Evolutionary conservation across 2,797 vertebrate genomes (phyloP), one percentile per base, ranked within the genome.

Genomic region (Chrosomus eos): DNA sequence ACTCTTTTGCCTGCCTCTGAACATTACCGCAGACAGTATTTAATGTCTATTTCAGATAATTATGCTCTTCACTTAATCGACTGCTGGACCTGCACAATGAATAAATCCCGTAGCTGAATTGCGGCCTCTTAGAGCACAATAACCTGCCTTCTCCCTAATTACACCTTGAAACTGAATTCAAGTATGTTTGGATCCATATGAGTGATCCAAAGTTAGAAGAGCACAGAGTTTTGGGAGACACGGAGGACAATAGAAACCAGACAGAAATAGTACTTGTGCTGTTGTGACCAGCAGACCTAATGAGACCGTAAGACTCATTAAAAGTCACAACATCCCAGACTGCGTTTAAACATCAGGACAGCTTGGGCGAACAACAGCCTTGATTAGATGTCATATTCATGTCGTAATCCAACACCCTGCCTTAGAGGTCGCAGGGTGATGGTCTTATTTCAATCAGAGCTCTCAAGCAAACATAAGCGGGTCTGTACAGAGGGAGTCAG

Each of bases 61-160:
- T 94, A 94, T 94, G 87, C 91, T 93, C 92, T 93, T 86, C 89
- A 83, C 93, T 85, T 85, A 88, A 94, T 93, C 94, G 96, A 96
- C 95, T 95, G 93, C 92, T 90, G 90, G 90, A 90, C 90, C 93
- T 94, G 93, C 95, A 95, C 94, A 94, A 94, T 93, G 92, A 93
- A 92, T 91, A 94, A 94, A 95, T 93, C 94, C 93, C 93, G 36
- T 82, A 16, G 64, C 92, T 93, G 93, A 96, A 96, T 96, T 94
- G 91, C 84, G 88, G 94, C 94, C 92, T 95, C 95, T 97, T 95
- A 93, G 90, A 93, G 93, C 94, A 94, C 94, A 94, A 94, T 96
- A 95, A 96, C 95, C 95, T 95, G 94, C 31, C 93, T 95, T 95
- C 93, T 95, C 88, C 90, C 93, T 96, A 97, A 97, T 97, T 96